These are phyloP conservation scores for Mimas tiliae DNA, from an alignment of 2,888 invertebrate genomes.

Conservation along the genomic window DNA sequence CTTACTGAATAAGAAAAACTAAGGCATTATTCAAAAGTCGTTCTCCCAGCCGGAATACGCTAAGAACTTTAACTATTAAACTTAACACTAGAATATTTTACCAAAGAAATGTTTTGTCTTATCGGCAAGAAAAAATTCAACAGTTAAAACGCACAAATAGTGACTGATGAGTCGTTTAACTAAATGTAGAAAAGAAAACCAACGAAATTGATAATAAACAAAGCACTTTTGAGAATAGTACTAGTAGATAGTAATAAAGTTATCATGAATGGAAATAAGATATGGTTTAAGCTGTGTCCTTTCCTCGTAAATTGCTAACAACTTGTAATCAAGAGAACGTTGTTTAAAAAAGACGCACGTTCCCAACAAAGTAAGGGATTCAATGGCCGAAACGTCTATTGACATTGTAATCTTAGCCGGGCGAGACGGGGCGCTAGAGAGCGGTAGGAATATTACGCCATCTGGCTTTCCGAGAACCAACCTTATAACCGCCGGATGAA, in stretches of 20 bases:
- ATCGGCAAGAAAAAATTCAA: conserved; percentile 16
- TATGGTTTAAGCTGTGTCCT: conserved; percentile 28
- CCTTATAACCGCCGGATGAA: conserved; percentile 59
- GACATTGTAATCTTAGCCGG: conserved; percentile 71
- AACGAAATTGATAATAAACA: conserved; percentile 28
- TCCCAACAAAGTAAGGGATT: conserved; percentile 52
- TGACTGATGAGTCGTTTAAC: conserved; percentile 1
- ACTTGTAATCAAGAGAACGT: conserved; percentile 45
- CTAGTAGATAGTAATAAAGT: too few species aligned
- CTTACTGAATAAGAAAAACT: conserved; percentile 73
- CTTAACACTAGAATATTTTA: conserved; percentile 30
- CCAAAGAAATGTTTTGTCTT: conserved; percentile 28
- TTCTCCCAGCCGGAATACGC: conserved; percentile 51
- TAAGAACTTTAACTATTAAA: conserved; percentile 41
- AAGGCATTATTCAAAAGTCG: conserved; percentile 66
- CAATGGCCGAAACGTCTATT: conserved; percentile 64
- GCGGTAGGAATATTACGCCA: conserved; percentile 50
- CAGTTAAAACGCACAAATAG: conserved; percentile 3
- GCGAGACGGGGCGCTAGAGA: conserved; percentile 51
- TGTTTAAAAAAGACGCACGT: conserved; percentile 50
- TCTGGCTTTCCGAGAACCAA: conserved; percentile 66
- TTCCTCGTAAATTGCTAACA: conserved; percentile 40
- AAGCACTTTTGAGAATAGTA: conserved; percentile 24
- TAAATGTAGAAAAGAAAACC: conserved; percentile 17
- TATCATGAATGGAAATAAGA: conserved; percentile 29